A percentile compares a stretch with the other conserved stretches of the same genome.
Conservation (phyloP, 2,888 invertebrate genomes). For the Kryphioiulus occultus region DNA sequence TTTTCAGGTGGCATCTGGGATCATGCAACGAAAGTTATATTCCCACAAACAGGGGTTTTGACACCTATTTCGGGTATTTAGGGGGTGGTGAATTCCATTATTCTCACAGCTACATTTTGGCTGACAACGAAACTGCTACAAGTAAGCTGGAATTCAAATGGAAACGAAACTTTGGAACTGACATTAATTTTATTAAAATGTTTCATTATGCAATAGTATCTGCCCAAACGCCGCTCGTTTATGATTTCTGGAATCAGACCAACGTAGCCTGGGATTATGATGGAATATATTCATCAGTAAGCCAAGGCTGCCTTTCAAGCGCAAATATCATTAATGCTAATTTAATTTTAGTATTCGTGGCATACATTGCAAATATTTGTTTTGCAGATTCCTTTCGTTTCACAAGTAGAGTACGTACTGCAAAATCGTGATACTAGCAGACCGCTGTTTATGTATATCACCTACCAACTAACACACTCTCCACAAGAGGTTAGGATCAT, state of each 20-base stretch:
- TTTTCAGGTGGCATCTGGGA: constrained; percentile 50
- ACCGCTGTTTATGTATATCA: constrained; percentile 60
- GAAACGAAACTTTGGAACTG: not conserved
- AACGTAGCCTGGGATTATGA: constrained; percentile 35
- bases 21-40: constrained; percentile 45
- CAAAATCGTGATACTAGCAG: constrained; percentile 27
- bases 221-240: not conserved
- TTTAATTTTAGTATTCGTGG: not conserved
- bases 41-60: constrained; percentile 48
- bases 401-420: constrained; percentile 46
- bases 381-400: constrained; percentile 39
- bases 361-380: not conserved
- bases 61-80: constrained; percentile 48
- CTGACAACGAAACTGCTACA: constrained; percentile 24
- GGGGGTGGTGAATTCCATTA: constrained; percentile 48
- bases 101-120: constrained; percentile 14
- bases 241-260: constrained; percentile 48
- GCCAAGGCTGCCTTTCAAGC: not conserved
- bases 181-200: not conserved
- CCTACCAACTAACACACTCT: constrained; percentile 60
- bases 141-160: not conserved
- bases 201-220: not conserved
- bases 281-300: constrained; percentile 46
- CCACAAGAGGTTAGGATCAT: constrained; percentile 58
- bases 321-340: not conserved